Evolutionary conservation across 2,797 vertebrate genomes (phyloP).

Genomic region (Darevskia nairensis): DNA sequence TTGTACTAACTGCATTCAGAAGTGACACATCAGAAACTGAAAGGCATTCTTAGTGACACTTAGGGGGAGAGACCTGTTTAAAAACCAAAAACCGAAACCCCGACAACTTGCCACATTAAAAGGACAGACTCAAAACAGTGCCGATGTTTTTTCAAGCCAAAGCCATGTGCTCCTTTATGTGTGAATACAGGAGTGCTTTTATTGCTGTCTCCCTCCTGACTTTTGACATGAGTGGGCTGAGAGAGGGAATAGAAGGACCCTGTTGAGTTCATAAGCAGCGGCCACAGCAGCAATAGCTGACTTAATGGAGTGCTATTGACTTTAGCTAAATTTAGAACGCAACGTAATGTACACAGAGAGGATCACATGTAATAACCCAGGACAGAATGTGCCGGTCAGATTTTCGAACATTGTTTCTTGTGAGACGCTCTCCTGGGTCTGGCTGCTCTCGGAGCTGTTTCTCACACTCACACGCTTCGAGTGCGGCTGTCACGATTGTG

Average conservation of each 20-base stretch:
- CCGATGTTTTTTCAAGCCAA: constrained; percentile 66
- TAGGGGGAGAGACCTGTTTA: not conserved
- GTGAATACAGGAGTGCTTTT: constrained; percentile 58
- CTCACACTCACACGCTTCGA: not conserved
- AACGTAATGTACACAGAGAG: constrained; percentile 35
- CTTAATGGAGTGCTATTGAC: constrained; percentile 70
- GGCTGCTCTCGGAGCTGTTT: not conserved
- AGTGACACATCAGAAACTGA: not conserved
- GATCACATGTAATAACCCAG: constrained; percentile 46
- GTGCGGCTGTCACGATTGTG: not conserved
- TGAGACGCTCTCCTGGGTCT: not conserved
- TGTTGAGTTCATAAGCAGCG: constrained; percentile 56
- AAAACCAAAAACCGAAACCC: not conserved
- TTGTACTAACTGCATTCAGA: not conserved
- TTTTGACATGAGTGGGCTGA: constrained; percentile 56
- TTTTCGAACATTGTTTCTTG: constrained; percentile 21
- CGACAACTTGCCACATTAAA: not conserved
- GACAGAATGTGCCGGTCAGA: constrained; percentile 67
- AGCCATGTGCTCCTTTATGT: constrained; percentile 46
- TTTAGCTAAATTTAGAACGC: constrained; percentile 77
- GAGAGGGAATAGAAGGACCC: constrained; percentile 36
- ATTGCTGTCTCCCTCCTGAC: constrained; percentile 62
- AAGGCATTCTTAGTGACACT: not conserved
- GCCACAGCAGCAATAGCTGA: constrained; percentile 59
- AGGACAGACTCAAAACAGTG: constrained; percentile 51